Conservation (phyloP, 1,140 invertebrate genomes). For the Phymastichus coffea region DNA sequence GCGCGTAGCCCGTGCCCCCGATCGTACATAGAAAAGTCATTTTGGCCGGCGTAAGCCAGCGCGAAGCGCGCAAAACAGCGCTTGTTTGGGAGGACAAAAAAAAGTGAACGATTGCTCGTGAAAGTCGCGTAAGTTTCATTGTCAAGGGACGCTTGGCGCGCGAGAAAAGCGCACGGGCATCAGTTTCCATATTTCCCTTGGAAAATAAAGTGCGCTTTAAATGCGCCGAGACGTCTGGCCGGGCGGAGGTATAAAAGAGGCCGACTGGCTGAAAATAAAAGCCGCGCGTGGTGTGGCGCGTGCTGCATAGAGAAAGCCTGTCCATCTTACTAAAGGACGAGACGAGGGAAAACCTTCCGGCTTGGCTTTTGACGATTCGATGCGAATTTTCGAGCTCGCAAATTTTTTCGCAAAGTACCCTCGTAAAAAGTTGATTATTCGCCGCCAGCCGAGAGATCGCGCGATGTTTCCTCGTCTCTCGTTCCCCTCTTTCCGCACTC, state of each 20-base stretch:
- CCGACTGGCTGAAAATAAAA: slow-evolving; percentile 29
- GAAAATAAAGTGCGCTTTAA: slow-evolving; percentile 16
- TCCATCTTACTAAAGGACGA: slow-evolving; percentile 28
- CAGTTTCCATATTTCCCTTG: slow-evolving; percentile 5
- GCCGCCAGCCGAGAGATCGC: no score
- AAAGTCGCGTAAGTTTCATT: no score
- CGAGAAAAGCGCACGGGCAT: not conserved
- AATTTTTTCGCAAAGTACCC: slow-evolving; percentile 17
- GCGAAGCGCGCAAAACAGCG: no score
- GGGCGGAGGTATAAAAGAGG: slow-evolving; percentile 39
- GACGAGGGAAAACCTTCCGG: not conserved
- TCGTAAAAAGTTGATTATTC: slow-evolving; percentile 23
- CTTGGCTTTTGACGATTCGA: slow-evolving; percentile 3
- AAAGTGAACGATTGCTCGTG: not conserved
- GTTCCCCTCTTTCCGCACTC: not conserved
- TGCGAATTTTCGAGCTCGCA: slow-evolving; percentile 23
- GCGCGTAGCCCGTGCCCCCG: no score
- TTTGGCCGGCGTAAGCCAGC: no score
- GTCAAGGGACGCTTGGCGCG: not conserved
- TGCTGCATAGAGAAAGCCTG: no score
- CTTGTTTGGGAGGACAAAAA: no score
- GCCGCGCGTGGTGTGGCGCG: slow-evolving; percentile 22
- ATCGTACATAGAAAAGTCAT: no score
- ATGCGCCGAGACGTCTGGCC: slow-evolving; percentile 33
- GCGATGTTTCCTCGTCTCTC: not conserved